A percentile compares a stretch with the other conserved stretches of the same genome.
Evolutionary conservation across 2,797 vertebrate genomes (phyloP).

Genomic region (Bradypodion pumilum): DNA sequence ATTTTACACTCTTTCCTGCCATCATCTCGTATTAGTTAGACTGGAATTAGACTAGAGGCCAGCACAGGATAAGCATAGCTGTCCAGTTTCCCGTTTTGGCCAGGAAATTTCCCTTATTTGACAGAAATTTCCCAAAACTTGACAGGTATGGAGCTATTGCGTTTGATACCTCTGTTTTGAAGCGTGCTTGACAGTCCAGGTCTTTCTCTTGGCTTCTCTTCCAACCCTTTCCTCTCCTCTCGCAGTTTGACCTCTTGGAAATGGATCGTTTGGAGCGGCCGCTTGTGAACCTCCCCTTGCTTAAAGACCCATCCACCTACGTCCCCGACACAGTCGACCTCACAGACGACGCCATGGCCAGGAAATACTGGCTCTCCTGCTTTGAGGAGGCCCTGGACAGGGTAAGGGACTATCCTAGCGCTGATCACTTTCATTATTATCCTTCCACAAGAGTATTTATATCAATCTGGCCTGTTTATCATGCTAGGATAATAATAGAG

Average conservation of each 20-base stretch:
- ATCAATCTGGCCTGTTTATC: too few relatives aligned
- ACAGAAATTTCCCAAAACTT: too few relatives aligned
- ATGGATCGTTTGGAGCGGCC: slow-evolving; percentile 96
- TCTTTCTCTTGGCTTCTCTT: not conserved
- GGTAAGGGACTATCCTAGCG: slow-evolving; percentile 71
- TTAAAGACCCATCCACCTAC: slow-evolving; percentile 91
- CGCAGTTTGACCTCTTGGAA: slow-evolving; percentile 96
- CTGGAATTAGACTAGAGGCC: too few relatives aligned
- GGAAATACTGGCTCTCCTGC: slow-evolving; percentile 97
- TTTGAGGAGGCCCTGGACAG: slow-evolving; percentile 96
- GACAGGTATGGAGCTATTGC: too few relatives aligned
- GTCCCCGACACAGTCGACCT: slow-evolving; percentile 96
- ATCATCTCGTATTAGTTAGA: too few relatives aligned
- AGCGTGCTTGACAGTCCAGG: not conserved
- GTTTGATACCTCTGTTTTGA: not conserved
- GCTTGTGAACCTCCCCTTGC: slow-evolving; percentile 91
- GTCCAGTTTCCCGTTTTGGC: too few relatives aligned
- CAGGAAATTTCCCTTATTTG: too few relatives aligned
- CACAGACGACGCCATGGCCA: slow-evolving; percentile 88
- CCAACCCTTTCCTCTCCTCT: not conserved
- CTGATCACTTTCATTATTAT: too few relatives aligned
- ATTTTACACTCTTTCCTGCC: too few relatives aligned
- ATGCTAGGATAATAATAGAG: too few relatives aligned
- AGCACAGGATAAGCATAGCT: too few relatives aligned
- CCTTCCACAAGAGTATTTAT: too few relatives aligned